Evolutionary conservation across 2,888 invertebrate genomes (phyloP).

Genomic region (Drosophila phalerata): DNA sequence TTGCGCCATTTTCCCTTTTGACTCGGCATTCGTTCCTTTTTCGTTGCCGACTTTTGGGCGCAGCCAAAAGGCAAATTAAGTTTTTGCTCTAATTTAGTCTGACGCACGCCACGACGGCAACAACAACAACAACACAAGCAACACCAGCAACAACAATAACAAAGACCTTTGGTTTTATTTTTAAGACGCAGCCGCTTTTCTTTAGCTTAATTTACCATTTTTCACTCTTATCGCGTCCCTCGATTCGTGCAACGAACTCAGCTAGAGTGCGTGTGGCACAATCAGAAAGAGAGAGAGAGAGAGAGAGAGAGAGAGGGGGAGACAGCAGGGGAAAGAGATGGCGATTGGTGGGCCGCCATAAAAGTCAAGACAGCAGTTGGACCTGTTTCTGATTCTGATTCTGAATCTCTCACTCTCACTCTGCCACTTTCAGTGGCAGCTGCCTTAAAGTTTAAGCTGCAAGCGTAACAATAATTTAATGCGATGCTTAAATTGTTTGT

Average conservation of each 20-base stretch:
- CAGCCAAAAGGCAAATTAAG: conserved; percentile 80
- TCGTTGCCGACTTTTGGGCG: conserved; percentile 68
- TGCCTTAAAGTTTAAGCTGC: conserved; percentile 75
- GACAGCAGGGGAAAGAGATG: not conserved
- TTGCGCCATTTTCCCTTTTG: conserved; percentile 73
- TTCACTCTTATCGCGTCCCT: conserved; percentile 76
- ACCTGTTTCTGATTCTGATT: conserved; percentile 31
- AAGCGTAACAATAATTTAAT: conserved; percentile 81
- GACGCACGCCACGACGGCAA: conserved; percentile 58
- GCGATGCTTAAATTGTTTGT: conserved; percentile 80
- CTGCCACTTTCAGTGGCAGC: conserved; percentile 43
- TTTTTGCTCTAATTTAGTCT: conserved; percentile 81
- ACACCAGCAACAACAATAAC: conserved; percentile 42
- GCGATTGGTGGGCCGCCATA: conserved; percentile 59
- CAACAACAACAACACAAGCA: conserved; percentile 30
- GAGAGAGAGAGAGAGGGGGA: not conserved
- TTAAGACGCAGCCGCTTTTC: conserved; percentile 58
- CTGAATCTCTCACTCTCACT: not conserved
- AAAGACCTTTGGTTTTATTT: conserved; percentile 60
- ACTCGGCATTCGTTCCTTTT: conserved; percentile 52
- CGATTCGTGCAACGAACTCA: conserved; percentile 29
- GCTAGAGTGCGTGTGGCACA: conserved; percentile 22
- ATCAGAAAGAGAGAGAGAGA: not conserved
- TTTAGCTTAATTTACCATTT: conserved; percentile 80
- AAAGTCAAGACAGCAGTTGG: conserved; percentile 69